Evolutionary conservation across 2,888 invertebrate genomes (phyloP).

Genomic region (Chloromyia formosa): DNA sequence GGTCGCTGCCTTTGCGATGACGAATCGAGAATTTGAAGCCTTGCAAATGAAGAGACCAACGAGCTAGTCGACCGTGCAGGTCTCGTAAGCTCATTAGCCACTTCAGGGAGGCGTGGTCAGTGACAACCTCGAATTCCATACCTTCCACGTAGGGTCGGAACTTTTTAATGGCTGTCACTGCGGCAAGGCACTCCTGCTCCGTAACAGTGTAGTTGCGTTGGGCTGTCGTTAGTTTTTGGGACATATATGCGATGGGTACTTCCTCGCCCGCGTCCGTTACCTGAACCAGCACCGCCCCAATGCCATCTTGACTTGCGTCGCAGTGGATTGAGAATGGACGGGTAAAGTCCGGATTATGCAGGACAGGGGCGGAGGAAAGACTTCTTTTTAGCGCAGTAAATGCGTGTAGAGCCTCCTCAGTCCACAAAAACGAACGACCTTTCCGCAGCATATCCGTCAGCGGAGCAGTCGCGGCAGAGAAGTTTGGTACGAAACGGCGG

Average conservation of each 20-base stretch:
- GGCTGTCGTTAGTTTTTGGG: constrained; percentile 46
- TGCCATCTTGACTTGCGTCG: constrained; percentile 45
- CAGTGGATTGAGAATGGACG: constrained; percentile 47
- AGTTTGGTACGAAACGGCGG: constrained; percentile 47
- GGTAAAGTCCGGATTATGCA: constrained; percentile 45
- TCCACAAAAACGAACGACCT: not conserved
- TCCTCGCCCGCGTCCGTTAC: constrained; percentile 38
- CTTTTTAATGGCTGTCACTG: not conserved
- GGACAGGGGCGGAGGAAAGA: constrained; percentile 42
- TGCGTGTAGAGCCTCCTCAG: not conserved
- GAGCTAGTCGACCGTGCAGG: too few species aligned
- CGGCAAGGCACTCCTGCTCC: not conserved
- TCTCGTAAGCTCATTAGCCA: not conserved
- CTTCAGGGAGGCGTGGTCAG: not conserved
- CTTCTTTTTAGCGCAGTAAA: constrained; percentile 43
- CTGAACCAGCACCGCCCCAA: constrained; percentile 44
- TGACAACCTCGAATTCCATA: not conserved
- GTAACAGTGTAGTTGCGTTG: constrained; percentile 20
- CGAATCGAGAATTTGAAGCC: not conserved
- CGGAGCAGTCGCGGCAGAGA: constrained; percentile 45
- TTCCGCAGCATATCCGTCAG: constrained; percentile 43
- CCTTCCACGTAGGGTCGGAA: not conserved
- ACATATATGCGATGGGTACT: constrained; percentile 45
- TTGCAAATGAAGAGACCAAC: not conserved
- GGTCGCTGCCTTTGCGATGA: not conserved